Evolutionary conservation across 2,797 vertebrate species (phyloP).

Genomic region (Hypotaenidia philippensis): DNA sequence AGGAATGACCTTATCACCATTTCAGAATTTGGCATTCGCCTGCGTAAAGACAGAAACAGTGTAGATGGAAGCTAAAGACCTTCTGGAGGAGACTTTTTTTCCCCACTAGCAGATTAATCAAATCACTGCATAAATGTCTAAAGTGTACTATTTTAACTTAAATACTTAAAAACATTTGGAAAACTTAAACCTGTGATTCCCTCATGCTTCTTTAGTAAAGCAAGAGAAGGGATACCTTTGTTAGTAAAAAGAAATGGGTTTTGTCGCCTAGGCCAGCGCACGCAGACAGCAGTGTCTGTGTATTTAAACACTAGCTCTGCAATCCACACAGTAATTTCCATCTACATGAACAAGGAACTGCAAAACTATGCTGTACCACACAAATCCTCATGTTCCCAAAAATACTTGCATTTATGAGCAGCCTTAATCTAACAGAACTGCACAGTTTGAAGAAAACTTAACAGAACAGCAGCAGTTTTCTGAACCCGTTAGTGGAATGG

Average conservation of each 20-base stretch:
- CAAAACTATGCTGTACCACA: neutral
- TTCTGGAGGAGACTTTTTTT: neutral
- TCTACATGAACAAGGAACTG: neutral
- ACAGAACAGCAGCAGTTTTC: neutral
- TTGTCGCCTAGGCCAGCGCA: neutral
- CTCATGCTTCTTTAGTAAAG: neutral
- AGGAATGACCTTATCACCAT: slow-evolving; percentile 18
- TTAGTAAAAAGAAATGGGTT: neutral
- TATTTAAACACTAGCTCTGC: neutral
- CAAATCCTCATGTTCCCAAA: neutral
- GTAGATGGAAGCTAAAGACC: neutral
- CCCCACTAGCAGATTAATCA: neutral
- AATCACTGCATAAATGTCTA: neutral
- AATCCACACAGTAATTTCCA: neutral
- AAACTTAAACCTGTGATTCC: neutral
- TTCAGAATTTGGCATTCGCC: neutral
- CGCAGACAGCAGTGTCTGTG: neutral
- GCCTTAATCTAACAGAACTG: neutral
- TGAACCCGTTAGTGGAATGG: neutral
- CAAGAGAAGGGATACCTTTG: neutral
- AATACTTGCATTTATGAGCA: neutral
- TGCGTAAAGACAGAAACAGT: neutral
- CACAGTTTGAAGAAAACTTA: accelerated
- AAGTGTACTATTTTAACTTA: neutral
- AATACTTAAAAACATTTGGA: neutral